phyloP scores from a whole-genome alignment of 2,888 invertebrate species.

The Coronaproctus castanopsis region DNA sequence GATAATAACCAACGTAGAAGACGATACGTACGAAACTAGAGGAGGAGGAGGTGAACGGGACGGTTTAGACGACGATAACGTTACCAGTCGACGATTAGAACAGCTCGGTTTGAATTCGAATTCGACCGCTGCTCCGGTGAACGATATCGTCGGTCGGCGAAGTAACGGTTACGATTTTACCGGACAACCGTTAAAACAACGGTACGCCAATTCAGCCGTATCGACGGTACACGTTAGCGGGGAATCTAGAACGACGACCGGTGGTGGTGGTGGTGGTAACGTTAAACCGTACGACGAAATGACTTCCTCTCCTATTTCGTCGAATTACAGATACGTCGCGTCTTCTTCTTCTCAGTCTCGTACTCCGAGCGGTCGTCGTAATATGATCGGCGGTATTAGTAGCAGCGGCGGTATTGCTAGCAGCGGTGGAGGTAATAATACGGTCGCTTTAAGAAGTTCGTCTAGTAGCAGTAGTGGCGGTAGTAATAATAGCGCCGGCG shows the following conservation, averaged over 20 bases:
- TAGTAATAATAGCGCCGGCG: slow-evolving; percentile 8
- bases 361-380: neutral
- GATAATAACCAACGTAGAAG: slow-evolving; percentile 32
- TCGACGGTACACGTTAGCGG: slow-evolving; percentile 24
- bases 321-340: neutral
- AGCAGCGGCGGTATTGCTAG: slow-evolving; percentile 9
- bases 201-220: slow-evolving; percentile 18
- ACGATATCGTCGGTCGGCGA: neutral
- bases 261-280: too few species aligned
- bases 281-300: neutral
- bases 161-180: neutral
- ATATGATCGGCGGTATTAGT: slow-evolving; percentile 3
- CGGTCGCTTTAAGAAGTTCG: slow-evolving; percentile 1
- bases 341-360: neutral
- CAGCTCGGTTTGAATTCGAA: slow-evolving; percentile 25
- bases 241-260: slow-evolving; percentile 3
- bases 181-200: neutral
- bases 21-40: slow-evolving; percentile 40
- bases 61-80: slow-evolving; percentile 34
- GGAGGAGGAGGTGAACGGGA: slow-evolving; percentile 25
- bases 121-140: slow-evolving; percentile 20
- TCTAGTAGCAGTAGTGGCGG: slow-evolving; percentile 10
- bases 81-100: slow-evolving; percentile 30
- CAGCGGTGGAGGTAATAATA: neutral
- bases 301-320: neutral